Conservation (phyloP, 2,888 invertebrate genomes). For the Hymenopus coronatus region DNA sequence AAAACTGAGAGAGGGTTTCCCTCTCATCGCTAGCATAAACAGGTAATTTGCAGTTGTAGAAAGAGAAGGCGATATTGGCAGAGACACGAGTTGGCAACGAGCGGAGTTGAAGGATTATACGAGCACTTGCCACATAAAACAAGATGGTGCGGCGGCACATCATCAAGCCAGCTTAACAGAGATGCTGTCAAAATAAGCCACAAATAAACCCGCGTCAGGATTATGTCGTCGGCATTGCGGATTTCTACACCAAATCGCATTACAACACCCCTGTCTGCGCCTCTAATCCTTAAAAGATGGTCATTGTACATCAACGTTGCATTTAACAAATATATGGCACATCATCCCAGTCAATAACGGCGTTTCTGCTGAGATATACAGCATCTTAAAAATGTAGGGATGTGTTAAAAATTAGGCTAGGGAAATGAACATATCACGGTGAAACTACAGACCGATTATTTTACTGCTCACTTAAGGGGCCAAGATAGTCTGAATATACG, state of each 20-base stretch:
- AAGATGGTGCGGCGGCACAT: background rate
- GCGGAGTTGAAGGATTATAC: background rate
- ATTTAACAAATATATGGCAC: no score
- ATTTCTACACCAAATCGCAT: background rate
- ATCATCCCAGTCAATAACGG: no score
- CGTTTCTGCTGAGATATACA: no score
- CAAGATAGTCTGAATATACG: no score
- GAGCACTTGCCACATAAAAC: background rate
- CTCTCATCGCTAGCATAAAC: background rate
- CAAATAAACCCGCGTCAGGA: background rate
- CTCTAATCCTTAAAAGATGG: no score
- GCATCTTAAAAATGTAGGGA: no score
- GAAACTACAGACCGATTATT: no score
- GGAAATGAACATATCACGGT: no score
- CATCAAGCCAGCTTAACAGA: background rate
- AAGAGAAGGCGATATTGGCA: background rate
- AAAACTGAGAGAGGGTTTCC: background rate
- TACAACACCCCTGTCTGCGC: background rate
- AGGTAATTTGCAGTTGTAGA: background rate
- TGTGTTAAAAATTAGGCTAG: no score
- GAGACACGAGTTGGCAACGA: background rate
- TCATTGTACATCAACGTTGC: no score
- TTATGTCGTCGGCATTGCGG: background rate
- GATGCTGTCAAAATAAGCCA: background rate
- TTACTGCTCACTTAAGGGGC: no score